Evolutionary conservation across 92 coral and sea anemone genomes (phyloP), one percentile per base, ranked within the genome.

Genomic region (Virgularia gustaviana): DNA sequence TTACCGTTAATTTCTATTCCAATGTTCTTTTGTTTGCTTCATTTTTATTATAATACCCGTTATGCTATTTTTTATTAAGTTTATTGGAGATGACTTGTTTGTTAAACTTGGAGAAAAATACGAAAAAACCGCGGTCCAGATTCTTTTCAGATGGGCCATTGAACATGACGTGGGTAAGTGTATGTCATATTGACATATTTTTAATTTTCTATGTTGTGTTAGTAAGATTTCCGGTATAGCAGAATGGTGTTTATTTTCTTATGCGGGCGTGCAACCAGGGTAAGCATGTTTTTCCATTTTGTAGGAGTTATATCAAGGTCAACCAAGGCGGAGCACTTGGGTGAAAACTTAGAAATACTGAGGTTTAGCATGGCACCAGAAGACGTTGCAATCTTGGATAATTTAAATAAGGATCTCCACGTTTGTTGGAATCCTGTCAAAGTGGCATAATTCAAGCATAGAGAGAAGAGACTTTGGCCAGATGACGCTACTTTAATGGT

Each of bases 241-340:
- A 16, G 5, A 43, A 1, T 1, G n/a, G 51, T 13, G 2, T 43
- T 16, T 20, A 43, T 13, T 16, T 13, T 13, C 13, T 13, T 62
- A 6, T 20, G 70, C 39, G 70, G 10, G 33, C 33, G 34, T 20
- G 20, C 20, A 25, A 22, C 2, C 42, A 13, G 34, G 24, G 42
- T 8, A 62, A 8, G 19, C 8, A 39, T 15, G 12, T 58, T 9
- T 47, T 47, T 42, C 33, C 19, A 27, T 19, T 31, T 18, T 41
- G 22, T 70, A 90, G 97, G 90, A 15, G 88, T 90, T 27, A 78
- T 90, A 22, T 95, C 97, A 27, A 90, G 88, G 77, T 90, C 97
- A 9, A 83, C 87, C n/a, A 77, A 79, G 73, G 57, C 83, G 30
- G 42, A 76, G 20, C 92, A 90, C 71, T 81, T 90, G 12, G 23